Evolutionary conservation across 2,797 vertebrate genomes (phyloP), one percentile per base, ranked within the genome.

Genomic region (Cephalopachus bancanus): DNA sequence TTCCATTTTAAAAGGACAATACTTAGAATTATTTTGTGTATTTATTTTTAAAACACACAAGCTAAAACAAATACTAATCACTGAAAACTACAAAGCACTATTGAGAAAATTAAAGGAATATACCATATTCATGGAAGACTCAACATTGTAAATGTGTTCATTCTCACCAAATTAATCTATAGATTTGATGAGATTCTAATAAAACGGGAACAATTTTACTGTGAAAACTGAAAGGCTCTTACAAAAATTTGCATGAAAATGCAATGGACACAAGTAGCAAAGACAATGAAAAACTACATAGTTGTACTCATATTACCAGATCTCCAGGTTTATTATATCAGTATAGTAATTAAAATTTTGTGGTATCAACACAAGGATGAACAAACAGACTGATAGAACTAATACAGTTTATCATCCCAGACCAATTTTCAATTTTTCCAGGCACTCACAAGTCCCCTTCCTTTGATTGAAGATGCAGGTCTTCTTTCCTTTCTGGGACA

Each of bases 1-100:
- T 62, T 93, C 49, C n/a, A 44, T 76, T 85, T 59, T 79, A n/a
- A 81, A 76, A 37, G 78, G 67, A 80, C 69, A 76, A 14, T 33
- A 78, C 22, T 72, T 87, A 83, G 67, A 79, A 74, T 79, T 16
- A 7, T 53, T 74, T 49, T 92, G 53, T 60, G 14, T 80, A 69
- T 80, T 91, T 94, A 90, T 79, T 76, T 96, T 78, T 87, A 87
- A 90, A 72, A 55, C 53, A 71, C 17, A 76, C 5, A 92, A 64
- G 83, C 72, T 67, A n/a, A 91, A 87, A 19, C 11, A 74, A 83
- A 83, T 90, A 28, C 3, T 26, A 60, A 69, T 90, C 49, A 60
- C 8, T 72, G 33, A 72, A 86, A 78, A 80, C 15, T 30, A 28
- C 0, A 62, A 86, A 88, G 64, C 2, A 76, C 33, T 72, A 64